These are phyloP conservation scores for Hirtodrosophila confusa DNA, from an alignment of 2,888 invertebrate genomes.

Conservation along the genomic window DNA sequence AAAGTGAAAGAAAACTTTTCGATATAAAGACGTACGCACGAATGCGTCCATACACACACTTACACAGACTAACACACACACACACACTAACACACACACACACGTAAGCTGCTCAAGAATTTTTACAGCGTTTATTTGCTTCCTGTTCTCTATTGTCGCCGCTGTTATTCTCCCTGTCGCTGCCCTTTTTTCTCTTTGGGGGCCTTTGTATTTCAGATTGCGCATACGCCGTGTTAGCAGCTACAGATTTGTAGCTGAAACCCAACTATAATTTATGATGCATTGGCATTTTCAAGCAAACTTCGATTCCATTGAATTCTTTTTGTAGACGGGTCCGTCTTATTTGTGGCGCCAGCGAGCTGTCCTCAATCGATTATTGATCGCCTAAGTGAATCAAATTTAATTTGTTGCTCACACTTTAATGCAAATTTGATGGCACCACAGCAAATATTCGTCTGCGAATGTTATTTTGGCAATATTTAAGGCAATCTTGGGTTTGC, in stretches of 20 bases:
- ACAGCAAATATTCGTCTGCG: neutral
- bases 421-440: slow-evolving; percentile 41
- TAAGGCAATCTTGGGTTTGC: neutral
- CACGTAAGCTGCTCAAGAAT: slow-evolving; percentile 68
- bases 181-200: slow-evolving; percentile 20
- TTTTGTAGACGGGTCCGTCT: slow-evolving; percentile 12
- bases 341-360: slow-evolving; percentile 46
- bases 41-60: slow-evolving; percentile 46
- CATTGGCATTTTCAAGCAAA: slow-evolving; percentile 54
- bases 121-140: slow-evolving; percentile 69
- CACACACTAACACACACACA: slow-evolving; percentile 34
- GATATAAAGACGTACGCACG: slow-evolving; percentile 78
- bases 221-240: slow-evolving; percentile 64
- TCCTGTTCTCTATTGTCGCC: slow-evolving; percentile 68
- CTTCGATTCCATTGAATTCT: slow-evolving; percentile 28
- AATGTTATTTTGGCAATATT: neutral
- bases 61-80: slow-evolving; percentile 14
- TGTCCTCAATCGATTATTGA: slow-evolving; percentile 55
- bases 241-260: slow-evolving; percentile 35
- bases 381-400: slow-evolving; percentile 30
- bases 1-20: slow-evolving; percentile 75
- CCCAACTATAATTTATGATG: slow-evolving; percentile 74
- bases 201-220: slow-evolving; percentile 56
- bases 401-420: slow-evolving; percentile 18
- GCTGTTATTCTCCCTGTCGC: slow-evolving; percentile 38